Evolutionary conservation across 2,113 vertebrate genomes (phyloP).

Genomic region (Barnardius zonarius): DNA sequence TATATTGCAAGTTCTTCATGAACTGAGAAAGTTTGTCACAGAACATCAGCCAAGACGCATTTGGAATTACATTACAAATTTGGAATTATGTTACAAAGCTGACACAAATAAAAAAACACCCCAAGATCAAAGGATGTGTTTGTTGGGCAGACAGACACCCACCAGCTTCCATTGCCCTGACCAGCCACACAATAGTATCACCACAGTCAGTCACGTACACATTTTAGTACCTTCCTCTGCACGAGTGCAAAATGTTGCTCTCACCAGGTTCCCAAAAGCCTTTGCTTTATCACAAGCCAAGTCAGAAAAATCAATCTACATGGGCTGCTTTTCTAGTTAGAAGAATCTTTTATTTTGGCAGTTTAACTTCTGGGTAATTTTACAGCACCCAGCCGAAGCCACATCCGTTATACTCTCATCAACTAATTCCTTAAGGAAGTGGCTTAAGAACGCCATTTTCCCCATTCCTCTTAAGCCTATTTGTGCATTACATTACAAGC

Average conservation of each 20-base stretch:
- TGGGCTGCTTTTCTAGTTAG: background rate
- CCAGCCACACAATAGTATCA: background rate
- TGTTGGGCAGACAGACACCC: rapidly evolving
- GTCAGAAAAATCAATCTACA: background rate
- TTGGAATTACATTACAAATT: background rate
- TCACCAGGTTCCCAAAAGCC: background rate
- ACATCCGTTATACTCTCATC: background rate
- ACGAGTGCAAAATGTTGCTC: background rate
- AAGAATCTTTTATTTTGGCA: background rate
- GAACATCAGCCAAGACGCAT: background rate
- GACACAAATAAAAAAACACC: background rate
- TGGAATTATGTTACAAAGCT: background rate
- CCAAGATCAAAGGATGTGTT: background rate
- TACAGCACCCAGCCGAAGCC: background rate
- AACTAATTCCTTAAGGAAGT: background rate
- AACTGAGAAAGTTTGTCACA: background rate
- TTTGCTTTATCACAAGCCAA: background rate
- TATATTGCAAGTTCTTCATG: background rate
- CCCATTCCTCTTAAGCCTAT: constrained; percentile 26
- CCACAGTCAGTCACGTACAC: background rate
- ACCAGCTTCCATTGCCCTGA: background rate
- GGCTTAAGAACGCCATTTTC: background rate
- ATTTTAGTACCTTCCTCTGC: background rate
- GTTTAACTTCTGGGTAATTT: background rate
- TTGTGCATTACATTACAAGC: background rate